Percentiles rank a stretch among this genome's conserved stretches.
phyloP scores from a whole-genome alignment of 2,797 vertebrate species.

The Cuniculus paca region DNA sequence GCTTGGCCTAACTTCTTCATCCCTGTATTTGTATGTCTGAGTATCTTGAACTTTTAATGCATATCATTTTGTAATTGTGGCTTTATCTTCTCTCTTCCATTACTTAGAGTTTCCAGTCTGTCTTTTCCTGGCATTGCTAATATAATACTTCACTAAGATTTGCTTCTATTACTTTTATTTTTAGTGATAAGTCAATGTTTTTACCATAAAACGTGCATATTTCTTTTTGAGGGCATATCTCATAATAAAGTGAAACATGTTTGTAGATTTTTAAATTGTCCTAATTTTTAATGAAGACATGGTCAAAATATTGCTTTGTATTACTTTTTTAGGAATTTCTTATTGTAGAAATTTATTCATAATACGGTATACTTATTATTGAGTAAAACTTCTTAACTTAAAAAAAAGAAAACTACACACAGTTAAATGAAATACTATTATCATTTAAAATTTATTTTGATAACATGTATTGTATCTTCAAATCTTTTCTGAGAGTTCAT shows the following conservation, averaged over 20 bases:
- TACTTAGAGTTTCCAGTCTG: not conserved
- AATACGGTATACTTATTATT: not conserved
- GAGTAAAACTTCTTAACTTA: not conserved
- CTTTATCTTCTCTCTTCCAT: not conserved
- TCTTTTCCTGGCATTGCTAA: not conserved
- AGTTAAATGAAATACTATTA: not conserved
- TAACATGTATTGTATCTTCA: not conserved
- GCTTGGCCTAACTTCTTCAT: not conserved
- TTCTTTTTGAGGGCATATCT: not conserved
- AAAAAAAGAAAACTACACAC: not conserved
- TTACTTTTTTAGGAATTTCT: not conserved
- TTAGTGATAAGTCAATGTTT: not conserved
- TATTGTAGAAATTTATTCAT: not conserved
- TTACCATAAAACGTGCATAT: not conserved
- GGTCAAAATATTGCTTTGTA: not conserved
- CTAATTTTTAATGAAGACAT: not conserved
- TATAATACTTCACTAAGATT: not conserved
- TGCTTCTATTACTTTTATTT: not conserved
- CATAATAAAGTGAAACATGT: not conserved
- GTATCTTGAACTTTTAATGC: not conserved
- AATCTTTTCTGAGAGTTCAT: not conserved
- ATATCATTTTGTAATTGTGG: not conserved
- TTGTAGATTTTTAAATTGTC: not conserved
- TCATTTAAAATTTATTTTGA: conserved; percentile 31
- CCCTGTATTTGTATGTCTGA: not conserved